Base-by-base conservation (phyloP, 2,797 vertebrate genomes). In the Benthosema pterotum region DNA sequence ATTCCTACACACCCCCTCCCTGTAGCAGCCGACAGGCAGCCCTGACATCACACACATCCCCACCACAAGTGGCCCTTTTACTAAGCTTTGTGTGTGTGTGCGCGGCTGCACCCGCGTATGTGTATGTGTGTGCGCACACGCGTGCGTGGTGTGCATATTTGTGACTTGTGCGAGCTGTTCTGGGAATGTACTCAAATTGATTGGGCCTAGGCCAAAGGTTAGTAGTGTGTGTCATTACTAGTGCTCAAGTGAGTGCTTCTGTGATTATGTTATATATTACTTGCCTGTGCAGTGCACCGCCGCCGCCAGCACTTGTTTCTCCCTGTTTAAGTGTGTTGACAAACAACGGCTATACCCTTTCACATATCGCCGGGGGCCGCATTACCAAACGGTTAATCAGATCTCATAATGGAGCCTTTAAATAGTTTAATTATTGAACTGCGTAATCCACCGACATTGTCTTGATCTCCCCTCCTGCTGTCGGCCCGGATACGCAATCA, bases 1-100 rank as follows among this genome's bases (percentile, higher is more conserved):
- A 90, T 88, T 90, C 90, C 86, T 86, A 63, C 77, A 77, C 74
- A 80, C 82, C 57, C 82, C 71, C 82, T 79, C 79, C 75, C 66
- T 63, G 71, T 80, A 81, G 77, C 69, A 75, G 50, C 57, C 51
- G 14, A 56, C 60, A 52, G 79, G 74, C 71, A 52, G 79, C 75
- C 71, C 72, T 0, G 86, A 89, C 87, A 88, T 89, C 86, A 86
- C 84, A 83, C 77, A 80, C 71, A 62, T 71, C 82, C 82, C 83
- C 82, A 83, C 79, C 75, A 88, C 79, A 80, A 78, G 82, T 72
- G 76, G 75, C 61, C 67, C 77, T 67, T 82, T 85, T 82, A 81
- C 74, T 62, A 67, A 83, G 59, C 55, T 60, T 51, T 5, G 62
- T 58, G 58, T 71, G 72, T 65, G 67, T 80, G 72, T 66, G 22